Evolutionary conservation across 2,797 vertebrate genomes (phyloP), one percentile per base, ranked within the genome.

Genomic region (Lates japonicus): DNA sequence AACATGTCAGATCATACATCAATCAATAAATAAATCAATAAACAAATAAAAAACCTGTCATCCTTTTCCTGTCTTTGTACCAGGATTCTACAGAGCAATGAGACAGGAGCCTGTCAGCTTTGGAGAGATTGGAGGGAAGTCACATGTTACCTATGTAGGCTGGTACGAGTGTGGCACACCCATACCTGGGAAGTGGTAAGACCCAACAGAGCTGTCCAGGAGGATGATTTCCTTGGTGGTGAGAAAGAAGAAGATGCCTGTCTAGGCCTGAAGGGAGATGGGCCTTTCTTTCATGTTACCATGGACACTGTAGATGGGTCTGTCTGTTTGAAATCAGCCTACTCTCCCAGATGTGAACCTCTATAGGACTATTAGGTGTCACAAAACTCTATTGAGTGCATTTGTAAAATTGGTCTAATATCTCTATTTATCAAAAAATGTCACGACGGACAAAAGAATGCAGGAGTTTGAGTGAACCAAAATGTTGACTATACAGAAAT

Each of bases 151-250:
- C 83, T 99, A 99, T 0, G 98, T 99, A 11, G 96, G 96, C 69
- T 99, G 98, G 98, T 99, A 99, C 10, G 98, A 99, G 93, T 99
- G 98, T 16, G 98, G 98, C 60, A 97, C 96, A 0, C 96, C 98
- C 16, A 99, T 99, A 80, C 98, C 98, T 49, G 98, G 98, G 65
- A 99, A 99, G 88, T 99, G 98, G 98, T 99, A 97, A 94, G 76
- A 78, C 49, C 11, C 59, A 20, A 46, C 61, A 51, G 37, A 54
- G 63, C 69, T 70, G 48, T 67, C 46, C 49, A 78, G 70, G 63
- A 88, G 13, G 70, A 85, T 42, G 68, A 82, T 49, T 57, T 84
- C 46, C 70, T 61, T 59, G 41, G 35, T 19, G 16, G 54, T 58
- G 64, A 80, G 66, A 62, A 80, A 80, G 77, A 86, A 67, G 82